A percentile compares a stretch with the other conserved stretches of the same genome.
These are phyloP conservation scores for Drosophila sp. DNA, from an alignment of 1,140 invertebrate genomes.

Conservation along the genomic window DNA sequence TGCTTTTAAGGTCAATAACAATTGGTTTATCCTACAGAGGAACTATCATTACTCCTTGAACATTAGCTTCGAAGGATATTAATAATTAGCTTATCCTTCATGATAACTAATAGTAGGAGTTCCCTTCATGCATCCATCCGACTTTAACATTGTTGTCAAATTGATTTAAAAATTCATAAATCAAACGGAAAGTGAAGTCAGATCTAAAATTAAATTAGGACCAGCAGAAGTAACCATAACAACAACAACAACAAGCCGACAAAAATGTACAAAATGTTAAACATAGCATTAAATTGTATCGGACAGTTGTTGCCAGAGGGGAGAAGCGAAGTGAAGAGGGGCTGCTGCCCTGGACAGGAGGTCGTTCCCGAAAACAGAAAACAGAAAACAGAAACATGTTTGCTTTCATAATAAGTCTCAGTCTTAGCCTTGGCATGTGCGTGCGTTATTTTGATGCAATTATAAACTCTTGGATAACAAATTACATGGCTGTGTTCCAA, in stretches of 20 bases:
- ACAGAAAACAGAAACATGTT: constrained; percentile 65
- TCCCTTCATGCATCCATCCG: neutral
- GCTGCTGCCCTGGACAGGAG: constrained; percentile 39
- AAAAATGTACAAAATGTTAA: constrained; percentile 78
- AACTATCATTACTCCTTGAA: neutral
- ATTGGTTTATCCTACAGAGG: neutral
- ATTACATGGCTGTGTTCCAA: constrained; percentile 71
- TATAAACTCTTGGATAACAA: constrained; percentile 83
- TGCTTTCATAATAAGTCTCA: constrained; percentile 61
- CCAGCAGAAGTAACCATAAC: constrained; percentile 15
- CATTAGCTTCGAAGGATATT: neutral
- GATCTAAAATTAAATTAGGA: constrained; percentile 71
- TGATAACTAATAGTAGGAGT: neutral
- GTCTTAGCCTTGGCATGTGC: constrained; percentile 27
- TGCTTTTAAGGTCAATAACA: neutral
- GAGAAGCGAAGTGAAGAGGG: neutral
- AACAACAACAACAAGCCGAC: constrained; percentile 61
- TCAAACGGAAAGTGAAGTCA: constrained; percentile 63
- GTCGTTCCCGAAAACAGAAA: constrained; percentile 47
- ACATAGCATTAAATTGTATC: constrained; percentile 80
- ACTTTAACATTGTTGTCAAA: constrained; percentile 60
- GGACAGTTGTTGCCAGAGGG: constrained; percentile 56
- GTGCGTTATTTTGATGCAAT: constrained; percentile 73
- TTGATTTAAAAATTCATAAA: constrained; percentile 82
- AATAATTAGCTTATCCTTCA: constrained; percentile 1